Percentiles rank a stretch among this genome's conserved stretches.
phyloP scores from a whole-genome alignment of 2,888 invertebrate species.

The Eupelmus urozonus region DNA sequence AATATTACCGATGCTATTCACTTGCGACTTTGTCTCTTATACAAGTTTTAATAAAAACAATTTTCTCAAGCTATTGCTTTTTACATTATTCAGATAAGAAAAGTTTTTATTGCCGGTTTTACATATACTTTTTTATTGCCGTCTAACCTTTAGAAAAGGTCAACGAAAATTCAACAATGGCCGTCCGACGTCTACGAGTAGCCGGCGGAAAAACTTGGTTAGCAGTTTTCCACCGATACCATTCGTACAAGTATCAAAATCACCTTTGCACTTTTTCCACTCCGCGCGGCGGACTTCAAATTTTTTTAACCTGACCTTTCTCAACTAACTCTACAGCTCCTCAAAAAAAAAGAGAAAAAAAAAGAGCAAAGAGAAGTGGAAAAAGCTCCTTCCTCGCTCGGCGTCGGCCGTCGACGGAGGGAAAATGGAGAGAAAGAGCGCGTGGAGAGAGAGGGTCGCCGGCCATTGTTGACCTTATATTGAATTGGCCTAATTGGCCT shows the following conservation, averaged over 20 bases:
- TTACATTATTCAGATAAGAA: no score
- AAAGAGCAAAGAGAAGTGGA: no score
- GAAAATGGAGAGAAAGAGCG: background rate
- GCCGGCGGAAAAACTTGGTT: background rate
- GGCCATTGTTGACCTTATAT: slow-evolving; percentile 53
- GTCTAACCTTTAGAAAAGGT: no score
- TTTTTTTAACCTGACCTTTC: background rate
- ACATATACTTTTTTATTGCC: no score
- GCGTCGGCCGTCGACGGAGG: background rate
- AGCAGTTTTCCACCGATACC: background rate
- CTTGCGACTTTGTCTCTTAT: no score
- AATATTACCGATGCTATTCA: no score
- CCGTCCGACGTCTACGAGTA: background rate
- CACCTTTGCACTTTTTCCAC: background rate
- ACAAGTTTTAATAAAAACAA: no score
- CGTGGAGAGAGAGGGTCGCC: background rate
- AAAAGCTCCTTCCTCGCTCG: background rate
- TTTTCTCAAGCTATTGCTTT: no score
- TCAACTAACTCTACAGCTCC: background rate
- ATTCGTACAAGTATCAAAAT: background rate
- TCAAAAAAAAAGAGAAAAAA: background rate
- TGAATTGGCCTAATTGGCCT: slow-evolving; percentile 64
- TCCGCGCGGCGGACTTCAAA: background rate
- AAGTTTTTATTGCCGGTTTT: no score
- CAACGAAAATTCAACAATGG: background rate